Percentiles rank a stretch among this genome's conserved stretches.
Evolutionary conservation across 2,113 vertebrate genomes (phyloP).

Genomic region (Gobiocypris rarus): DNA sequence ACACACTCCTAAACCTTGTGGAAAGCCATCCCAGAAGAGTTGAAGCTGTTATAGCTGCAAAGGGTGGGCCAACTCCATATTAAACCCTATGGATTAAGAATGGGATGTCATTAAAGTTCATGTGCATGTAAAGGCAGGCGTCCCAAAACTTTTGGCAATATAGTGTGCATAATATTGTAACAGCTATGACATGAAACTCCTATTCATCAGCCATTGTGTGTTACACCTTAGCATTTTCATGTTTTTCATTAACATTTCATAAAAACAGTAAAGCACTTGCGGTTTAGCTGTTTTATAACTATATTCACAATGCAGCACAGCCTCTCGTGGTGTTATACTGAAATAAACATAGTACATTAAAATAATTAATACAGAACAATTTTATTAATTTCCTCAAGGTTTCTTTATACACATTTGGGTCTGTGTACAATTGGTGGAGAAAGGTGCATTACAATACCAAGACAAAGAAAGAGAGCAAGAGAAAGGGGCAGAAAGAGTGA

Average conservation of each 20-base stretch:
- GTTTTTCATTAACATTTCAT: background rate
- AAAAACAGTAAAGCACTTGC: background rate
- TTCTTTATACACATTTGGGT: constrained; percentile 46
- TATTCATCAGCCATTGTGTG: background rate
- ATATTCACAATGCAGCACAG: background rate
- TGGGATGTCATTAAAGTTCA: too few relatives aligned
- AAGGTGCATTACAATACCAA: constrained; percentile 40
- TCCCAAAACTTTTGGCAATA: too few relatives aligned
- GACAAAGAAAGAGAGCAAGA: constrained; percentile 25
- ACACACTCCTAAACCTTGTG: too few relatives aligned
- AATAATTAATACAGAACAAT: constrained; percentile 46
- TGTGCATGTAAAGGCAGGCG: too few relatives aligned
- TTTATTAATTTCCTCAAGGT: constrained; percentile 53
- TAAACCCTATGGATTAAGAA: too few relatives aligned
- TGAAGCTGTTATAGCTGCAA: too few relatives aligned
- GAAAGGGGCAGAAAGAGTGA: constrained; percentile 4
- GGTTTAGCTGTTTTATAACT: too few relatives aligned
- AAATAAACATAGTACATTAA: background rate
- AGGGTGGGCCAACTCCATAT: too few relatives aligned
- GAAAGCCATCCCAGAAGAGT: too few relatives aligned
- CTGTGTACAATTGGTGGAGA: constrained; percentile 29
- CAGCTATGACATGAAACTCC: background rate
- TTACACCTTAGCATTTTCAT: too few relatives aligned
- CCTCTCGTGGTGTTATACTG: background rate
- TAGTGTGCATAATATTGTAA: too few relatives aligned